These are phyloP conservation scores for Drosophila kuntzei DNA, from an alignment of 2,888 invertebrate species.

Conservation along the genomic window DNA sequence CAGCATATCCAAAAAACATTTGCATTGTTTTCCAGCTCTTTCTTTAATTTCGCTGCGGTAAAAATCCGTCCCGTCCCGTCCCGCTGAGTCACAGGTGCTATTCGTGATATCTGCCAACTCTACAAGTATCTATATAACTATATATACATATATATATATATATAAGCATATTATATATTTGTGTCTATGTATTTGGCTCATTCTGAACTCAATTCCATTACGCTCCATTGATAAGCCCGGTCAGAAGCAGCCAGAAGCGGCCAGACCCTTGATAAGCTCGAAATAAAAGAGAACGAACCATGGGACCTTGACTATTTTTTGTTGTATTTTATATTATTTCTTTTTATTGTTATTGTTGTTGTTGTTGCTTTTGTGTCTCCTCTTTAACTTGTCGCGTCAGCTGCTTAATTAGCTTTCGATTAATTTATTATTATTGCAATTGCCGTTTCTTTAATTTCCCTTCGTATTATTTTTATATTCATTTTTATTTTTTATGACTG, in stretches of 20 bases:
- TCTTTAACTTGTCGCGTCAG: conserved; percentile 59
- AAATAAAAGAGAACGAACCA: conserved; percentile 42
- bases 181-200: conserved; percentile 1
- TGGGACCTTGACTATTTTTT: conserved; percentile 52
- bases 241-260: conserved; percentile 55
- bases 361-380: conserved; percentile 30
- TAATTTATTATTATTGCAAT: conserved; percentile 59
- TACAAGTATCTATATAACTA: conserved; percentile 18
- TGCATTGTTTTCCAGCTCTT: conserved; percentile 5
- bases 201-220: conserved; percentile 57
- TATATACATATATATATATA: conserved; percentile 2
- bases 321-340: conserved; percentile 24
- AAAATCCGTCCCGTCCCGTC: conserved; percentile 10
- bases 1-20: conserved; percentile 24
- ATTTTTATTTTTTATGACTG: conserved; percentile 8
- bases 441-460: conserved; percentile 15
- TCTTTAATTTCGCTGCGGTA: conserved; percentile 33
- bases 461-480: background rate
- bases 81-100: conserved; percentile 41
- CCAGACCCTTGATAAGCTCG: conserved; percentile 71
- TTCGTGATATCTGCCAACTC: conserved; percentile 37
- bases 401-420: conserved; percentile 77
- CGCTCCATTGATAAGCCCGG: conserved; percentile 57
- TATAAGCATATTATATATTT: background rate
- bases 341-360: conserved; percentile 26